Evolutionary conservation across 30 jellyfish, hydroid and myxozoan genomes (phyloP).

Genomic region (Mastigias papua): DNA sequence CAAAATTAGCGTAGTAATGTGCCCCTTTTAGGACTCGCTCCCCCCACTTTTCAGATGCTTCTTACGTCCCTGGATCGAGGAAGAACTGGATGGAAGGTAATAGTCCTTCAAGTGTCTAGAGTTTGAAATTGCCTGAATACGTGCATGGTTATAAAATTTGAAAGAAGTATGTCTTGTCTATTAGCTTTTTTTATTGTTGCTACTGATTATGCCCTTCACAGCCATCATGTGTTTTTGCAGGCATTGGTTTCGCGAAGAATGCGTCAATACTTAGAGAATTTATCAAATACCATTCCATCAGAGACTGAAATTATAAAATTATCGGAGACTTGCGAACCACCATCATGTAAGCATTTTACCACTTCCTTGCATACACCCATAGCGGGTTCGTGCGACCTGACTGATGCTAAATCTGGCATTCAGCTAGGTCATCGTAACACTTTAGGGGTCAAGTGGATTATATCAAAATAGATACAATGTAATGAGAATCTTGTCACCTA

Average conservation of each 20-base stretch:
- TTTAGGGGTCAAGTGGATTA: background rate
- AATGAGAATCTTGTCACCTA: background rate
- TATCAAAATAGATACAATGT: background rate
- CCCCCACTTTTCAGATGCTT: no score
- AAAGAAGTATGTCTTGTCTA: no score
- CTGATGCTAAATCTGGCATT: background rate
- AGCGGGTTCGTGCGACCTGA: background rate
- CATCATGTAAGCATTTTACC: constrained; percentile 61
- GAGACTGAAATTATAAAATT: constrained; percentile 85
- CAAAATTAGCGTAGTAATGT: no score
- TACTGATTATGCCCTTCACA: background rate
- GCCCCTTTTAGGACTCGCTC: no score
- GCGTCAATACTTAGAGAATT: constrained; percentile 88
- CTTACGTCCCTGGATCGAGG: no score
- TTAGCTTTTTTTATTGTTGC: background rate
- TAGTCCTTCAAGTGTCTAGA: no score
- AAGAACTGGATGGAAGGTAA: no score
- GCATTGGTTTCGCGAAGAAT: constrained; percentile 80
- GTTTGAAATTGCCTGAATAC: no score
- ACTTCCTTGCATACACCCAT: background rate
- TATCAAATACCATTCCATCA: constrained; percentile 37
- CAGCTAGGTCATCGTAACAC: background rate
- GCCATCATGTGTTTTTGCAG: constrained; percentile 48
- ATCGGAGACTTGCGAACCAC: constrained; percentile 92
- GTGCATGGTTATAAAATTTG: no score